Conservation (phyloP, 2,797 vertebrate species). For the Hippocampus kuda region DNA sequence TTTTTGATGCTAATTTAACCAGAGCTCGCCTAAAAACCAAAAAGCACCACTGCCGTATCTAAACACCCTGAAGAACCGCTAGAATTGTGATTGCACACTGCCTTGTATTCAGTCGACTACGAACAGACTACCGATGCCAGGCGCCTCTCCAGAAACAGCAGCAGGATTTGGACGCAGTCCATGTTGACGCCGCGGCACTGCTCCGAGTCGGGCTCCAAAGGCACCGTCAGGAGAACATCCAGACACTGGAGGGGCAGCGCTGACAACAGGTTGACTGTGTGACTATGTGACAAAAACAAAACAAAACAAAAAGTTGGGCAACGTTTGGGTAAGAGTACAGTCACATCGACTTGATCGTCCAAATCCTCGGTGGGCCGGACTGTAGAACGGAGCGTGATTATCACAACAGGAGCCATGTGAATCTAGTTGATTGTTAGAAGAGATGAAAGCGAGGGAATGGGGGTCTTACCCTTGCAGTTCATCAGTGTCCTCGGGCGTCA, state of each 20-base stretch:
- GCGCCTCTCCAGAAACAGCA: slow-evolving; percentile 69
- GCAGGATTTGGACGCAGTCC: slow-evolving; percentile 69
- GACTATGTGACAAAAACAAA: slow-evolving; percentile 38
- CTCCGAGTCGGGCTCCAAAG: slow-evolving; percentile 38
- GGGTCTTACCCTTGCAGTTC: slow-evolving; percentile 69
- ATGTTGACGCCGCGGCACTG: slow-evolving; percentile 69
- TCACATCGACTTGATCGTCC: too few relatives aligned
- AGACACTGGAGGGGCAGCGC: slow-evolving; percentile 69
- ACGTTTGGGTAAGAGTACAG: too few relatives aligned
- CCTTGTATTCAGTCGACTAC: background rate
- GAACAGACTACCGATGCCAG: slow-evolving; percentile 57
- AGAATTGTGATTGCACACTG: too few relatives aligned
- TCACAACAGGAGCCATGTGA: background rate
- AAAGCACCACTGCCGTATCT: too few relatives aligned
- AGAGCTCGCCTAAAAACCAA: too few relatives aligned
- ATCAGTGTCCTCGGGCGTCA: slow-evolving; percentile 57
- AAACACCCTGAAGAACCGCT: too few relatives aligned
- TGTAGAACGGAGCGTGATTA: background rate
- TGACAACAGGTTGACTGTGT: slow-evolving; percentile 65
- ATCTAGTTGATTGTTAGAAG: background rate
- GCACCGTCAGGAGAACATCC: slow-evolving; percentile 58
- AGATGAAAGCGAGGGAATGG: too few relatives aligned
- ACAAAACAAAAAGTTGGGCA: background rate
- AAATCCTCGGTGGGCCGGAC: too few relatives aligned
- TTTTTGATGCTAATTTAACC: too few relatives aligned